These are phyloP conservation scores for Odontophorus gujanensis DNA, from an alignment of 2,113 vertebrate species.

Conservation along the genomic window DNA sequence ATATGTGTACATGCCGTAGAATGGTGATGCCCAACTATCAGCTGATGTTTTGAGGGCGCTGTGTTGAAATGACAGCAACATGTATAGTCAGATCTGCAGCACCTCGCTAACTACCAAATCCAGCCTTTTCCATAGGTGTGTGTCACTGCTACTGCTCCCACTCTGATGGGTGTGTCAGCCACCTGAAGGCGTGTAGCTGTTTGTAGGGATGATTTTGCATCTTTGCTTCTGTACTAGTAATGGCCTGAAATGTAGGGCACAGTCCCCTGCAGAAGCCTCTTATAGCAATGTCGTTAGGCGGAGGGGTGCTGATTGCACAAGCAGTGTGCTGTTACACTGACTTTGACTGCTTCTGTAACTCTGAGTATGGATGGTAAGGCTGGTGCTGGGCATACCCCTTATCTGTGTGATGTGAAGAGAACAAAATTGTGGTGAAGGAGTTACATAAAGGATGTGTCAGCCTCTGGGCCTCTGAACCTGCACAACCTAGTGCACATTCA, in stretches of 20 bases:
- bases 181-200: slow-evolving; percentile 63
- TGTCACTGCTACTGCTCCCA: slow-evolving; percentile 68
- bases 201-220: slow-evolving; percentile 69
- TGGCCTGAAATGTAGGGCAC: slow-evolving; percentile 68
- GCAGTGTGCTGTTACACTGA: not conserved
- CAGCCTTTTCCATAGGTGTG: slow-evolving; percentile 67
- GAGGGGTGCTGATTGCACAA: slow-evolving; percentile 1
- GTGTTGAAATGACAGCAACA: slow-evolving; percentile 69
- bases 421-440: not conserved
- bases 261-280: slow-evolving; percentile 30
- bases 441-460: not conserved
- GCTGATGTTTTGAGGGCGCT: slow-evolving; percentile 63
- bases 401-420: not conserved
- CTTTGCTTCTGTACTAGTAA: slow-evolving; percentile 18
- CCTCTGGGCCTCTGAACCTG: not conserved
- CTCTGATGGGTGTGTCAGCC: slow-evolving; percentile 53
- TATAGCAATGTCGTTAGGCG: not conserved
- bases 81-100: slow-evolving; percentile 71
- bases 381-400: not conserved
- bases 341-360: not conserved
- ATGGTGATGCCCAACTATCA: slow-evolving; percentile 32
- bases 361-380: not conserved
- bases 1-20: slow-evolving; percentile 37
- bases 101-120: slow-evolving; percentile 32
- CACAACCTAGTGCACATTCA: accelerated